A percentile compares a stretch with the other conserved stretches of the same genome.
Evolutionary conservation across 2,888 invertebrate genomes (phyloP).

Genomic region (Phrixothrix hirtus): DNA sequence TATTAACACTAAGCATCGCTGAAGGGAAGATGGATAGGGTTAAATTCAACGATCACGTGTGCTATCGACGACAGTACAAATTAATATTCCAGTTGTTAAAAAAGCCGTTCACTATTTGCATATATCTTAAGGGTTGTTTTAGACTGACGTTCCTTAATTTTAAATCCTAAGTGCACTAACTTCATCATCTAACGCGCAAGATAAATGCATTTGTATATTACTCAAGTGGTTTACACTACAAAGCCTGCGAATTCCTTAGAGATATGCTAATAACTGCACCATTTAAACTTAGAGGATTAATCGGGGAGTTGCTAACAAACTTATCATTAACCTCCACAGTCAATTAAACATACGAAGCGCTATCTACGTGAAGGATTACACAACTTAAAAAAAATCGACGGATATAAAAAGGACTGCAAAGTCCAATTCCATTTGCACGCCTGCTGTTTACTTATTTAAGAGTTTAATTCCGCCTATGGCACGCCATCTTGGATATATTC

Average conservation of each 20-base stretch:
- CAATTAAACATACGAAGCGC: conserved; percentile 13
- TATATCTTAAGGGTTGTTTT: too few species aligned
- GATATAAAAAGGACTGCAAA: conserved; percentile 8
- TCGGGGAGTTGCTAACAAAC: conserved; percentile 14
- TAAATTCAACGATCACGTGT: too few species aligned
- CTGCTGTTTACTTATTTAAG: conserved; percentile 46
- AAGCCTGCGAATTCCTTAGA: conserved; percentile 13
- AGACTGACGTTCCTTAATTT: too few species aligned
- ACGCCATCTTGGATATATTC: conserved; percentile 41
- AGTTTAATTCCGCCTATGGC: conserved; percentile 48
- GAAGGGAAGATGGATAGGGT: too few species aligned
- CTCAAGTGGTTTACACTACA: conserved; percentile 16
- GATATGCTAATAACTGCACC: conserved; percentile 18
- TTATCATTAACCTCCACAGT: conserved; percentile 14
- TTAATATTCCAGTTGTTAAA: too few species aligned
- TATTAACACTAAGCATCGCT: too few species aligned
- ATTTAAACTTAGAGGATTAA: conserved; percentile 8
- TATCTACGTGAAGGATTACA: not conserved
- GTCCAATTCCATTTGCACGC: conserved; percentile 36
- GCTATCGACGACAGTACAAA: too few species aligned
- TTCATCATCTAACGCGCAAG: conserved; percentile 1
- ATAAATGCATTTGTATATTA: conserved; percentile 16
- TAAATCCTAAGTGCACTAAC: conserved; percentile 1
- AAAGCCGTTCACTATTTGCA: not conserved
- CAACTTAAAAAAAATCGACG: conserved; percentile 2